Evolutionary conservation across 2,797 vertebrate genomes (phyloP).

Genomic region (Fistularia tabacaria): DNA sequence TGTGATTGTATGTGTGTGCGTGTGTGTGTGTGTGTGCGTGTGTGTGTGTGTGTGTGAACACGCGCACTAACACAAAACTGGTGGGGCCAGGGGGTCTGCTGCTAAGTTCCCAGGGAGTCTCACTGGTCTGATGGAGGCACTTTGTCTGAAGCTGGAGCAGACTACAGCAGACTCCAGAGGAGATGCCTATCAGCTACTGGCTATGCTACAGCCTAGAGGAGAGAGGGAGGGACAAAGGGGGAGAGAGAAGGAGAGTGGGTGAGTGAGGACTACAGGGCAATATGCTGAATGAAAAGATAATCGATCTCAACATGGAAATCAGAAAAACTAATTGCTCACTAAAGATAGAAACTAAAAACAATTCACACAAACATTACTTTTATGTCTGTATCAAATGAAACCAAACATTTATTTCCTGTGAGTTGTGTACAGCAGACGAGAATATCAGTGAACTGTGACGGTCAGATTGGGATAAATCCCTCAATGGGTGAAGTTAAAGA

Average conservation of each 20-base stretch:
- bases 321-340: slow-evolving; percentile 6
- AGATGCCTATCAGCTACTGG: slow-evolving; percentile 81
- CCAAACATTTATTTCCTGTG: slow-evolving; percentile 12
- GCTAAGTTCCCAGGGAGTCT: slow-evolving; percentile 78
- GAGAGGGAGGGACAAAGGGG: slow-evolving; percentile 23
- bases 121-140: slow-evolving; percentile 77
- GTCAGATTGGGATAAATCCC: slow-evolving; percentile 34
- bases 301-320: slow-evolving; percentile 20
- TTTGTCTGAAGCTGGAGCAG: slow-evolving; percentile 81
- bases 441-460: slow-evolving; percentile 14
- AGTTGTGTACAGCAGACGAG: slow-evolving; percentile 10
- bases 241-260: slow-evolving; percentile 9
- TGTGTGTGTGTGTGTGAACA: slow-evolving; percentile 2
- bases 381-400: not conserved
- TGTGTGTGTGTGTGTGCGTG: too few species aligned
- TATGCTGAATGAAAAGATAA: slow-evolving; percentile 39
- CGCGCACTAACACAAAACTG: slow-evolving; percentile 31
- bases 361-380: slow-evolving; percentile 8
- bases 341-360: slow-evolving; percentile 9
- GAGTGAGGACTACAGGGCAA: slow-evolving; percentile 32
- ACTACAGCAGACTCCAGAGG: slow-evolving; percentile 81
- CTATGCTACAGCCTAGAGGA: slow-evolving; percentile 69
- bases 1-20: too few species aligned
- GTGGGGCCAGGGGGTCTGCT: slow-evolving; percentile 67
- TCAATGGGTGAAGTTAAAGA: slow-evolving; percentile 39